phyloP scores from a whole-genome alignment of 2,797 vertebrate genomes.

The Denticeps clupeoides region DNA sequence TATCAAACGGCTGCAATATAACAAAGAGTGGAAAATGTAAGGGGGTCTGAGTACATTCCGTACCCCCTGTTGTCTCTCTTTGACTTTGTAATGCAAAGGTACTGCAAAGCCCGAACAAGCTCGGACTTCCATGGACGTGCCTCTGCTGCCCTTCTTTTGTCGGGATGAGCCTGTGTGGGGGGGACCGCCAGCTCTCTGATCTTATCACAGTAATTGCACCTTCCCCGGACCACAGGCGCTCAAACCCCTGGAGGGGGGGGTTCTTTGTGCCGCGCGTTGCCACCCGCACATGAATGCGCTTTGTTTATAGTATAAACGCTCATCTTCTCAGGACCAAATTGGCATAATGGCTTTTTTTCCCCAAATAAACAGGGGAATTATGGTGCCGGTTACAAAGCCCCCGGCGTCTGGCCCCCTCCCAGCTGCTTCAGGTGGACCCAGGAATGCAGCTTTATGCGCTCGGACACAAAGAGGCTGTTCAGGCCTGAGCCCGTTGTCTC shows the following conservation, averaged over 20 bases:
- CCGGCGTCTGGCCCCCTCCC: slow-evolving; percentile 26
- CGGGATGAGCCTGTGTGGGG: no score
- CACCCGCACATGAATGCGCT: slow-evolving; percentile 55
- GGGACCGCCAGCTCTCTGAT: slow-evolving; percentile 53
- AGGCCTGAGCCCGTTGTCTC: slow-evolving; percentile 24
- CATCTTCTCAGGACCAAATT: slow-evolving; percentile 45
- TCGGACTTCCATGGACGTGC: no score
- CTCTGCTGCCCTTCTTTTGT: no score
- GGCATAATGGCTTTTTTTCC: slow-evolving; percentile 55
- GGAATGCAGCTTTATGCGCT: slow-evolving; percentile 19
- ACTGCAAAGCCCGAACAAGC: no score
- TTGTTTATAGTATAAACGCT: slow-evolving; percentile 66
- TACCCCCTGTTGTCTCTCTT: no score
- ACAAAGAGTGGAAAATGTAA: no score
- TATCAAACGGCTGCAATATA: no score
- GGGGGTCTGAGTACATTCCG: no score
- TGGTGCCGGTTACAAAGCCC: slow-evolving; percentile 26
- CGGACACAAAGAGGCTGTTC: slow-evolving; percentile 28
- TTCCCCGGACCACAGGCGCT: slow-evolving; percentile 54
- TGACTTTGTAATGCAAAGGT: no score
- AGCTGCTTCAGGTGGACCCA: slow-evolving; percentile 26
- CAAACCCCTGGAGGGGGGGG: slow-evolving; percentile 49
- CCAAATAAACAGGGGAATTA: slow-evolving; percentile 30
- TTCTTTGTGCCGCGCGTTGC: slow-evolving; percentile 56
- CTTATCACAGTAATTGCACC: slow-evolving; percentile 71